phyloP scores from a whole-genome alignment of 2,888 invertebrate genomes.

The Cancer borealis region DNA sequence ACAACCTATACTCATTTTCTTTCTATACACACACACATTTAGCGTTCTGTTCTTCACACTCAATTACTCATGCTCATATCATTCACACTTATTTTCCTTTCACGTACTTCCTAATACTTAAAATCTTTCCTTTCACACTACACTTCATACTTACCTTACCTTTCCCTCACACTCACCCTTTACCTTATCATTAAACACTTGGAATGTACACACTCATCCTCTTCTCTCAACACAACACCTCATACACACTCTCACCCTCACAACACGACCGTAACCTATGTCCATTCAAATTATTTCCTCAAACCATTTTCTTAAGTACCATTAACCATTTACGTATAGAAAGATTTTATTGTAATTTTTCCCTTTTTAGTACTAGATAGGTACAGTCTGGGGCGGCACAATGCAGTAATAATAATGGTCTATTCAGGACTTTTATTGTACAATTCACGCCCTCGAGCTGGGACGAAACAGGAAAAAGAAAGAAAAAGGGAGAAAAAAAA shows the following conservation, averaged over 20 bases:
- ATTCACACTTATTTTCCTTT: too few relatives aligned
- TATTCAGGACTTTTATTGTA: neutral
- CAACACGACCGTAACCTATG: neutral
- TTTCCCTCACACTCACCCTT: too few relatives aligned
- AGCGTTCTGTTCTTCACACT: too few relatives aligned
- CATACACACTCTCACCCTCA: neutral
- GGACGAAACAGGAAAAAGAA: constrained; percentile 22
- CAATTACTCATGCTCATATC: too few relatives aligned
- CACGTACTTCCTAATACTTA: too few relatives aligned
- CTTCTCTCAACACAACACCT: neutral
- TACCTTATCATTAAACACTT: too few relatives aligned
- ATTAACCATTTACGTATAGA: neutral
- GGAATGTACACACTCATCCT: neutral
- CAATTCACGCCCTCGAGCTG: neutral
- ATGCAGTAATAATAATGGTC: neutral
- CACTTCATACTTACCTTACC: too few relatives aligned
- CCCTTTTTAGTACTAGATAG: neutral
- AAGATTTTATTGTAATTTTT: neutral
- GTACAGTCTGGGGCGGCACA: neutral
- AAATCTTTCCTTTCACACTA: too few relatives aligned
- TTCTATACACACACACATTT: too few relatives aligned
- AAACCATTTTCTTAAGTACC: neutral
- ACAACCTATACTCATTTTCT: too few relatives aligned
- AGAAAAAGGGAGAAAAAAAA: neutral
- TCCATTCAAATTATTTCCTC: neutral